Base-by-base conservation (phyloP, 2,113 vertebrate species). In the Macaca mulatta region DNA sequence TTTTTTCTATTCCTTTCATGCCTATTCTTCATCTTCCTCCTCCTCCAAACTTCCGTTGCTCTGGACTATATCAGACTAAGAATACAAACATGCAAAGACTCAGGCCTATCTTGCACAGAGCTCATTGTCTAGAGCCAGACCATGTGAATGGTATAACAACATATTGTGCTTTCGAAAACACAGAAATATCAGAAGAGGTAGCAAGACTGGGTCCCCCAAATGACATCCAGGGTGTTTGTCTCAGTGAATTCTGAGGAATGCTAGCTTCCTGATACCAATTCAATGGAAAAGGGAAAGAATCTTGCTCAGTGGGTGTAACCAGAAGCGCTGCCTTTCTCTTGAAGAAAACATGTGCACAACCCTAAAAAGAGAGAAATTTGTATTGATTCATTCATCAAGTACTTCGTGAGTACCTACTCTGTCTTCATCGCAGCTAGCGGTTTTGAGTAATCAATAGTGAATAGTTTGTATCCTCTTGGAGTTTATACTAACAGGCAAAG, bases 131-230 rank as follows among this genome's bases (percentile, higher is more conserved):
- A 52, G 22, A 38, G 27, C 9, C 6, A 64, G 8, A 2, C 12
- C 38, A 11, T 2, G 2, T 17, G 50, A 14, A 5, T n/a, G 20
- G 16, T 9, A 6, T 23, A 35, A n/a, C 8, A 18, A 4, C 14
- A 6, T 13, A 0, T 1, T 2, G 61, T 23, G 13, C 14, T 12
- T 3, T 25, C 25, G 35, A 25, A 18, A n/a, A 77, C 57, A n/a
- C 25, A 22, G 22, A 70, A 35, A 67, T 52, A 14, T 64, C 9
- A 40, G n/a, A 17, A 78, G 25, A 55, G 22, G 43, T 40, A 25
- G 52, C 12, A 12, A 61, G 82, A 79, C 32, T 61, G 18, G 6
- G 18, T 11, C 22, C 32, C 25, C 25, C 25, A 81, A 48, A 35
- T 38, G 52, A 70, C 45, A 80, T 32, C 32, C 74, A 40, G 5